These are phyloP conservation scores for Rana temporaria DNA, from an alignment of 2,113 vertebrate species.

Conservation along the genomic window DNA sequence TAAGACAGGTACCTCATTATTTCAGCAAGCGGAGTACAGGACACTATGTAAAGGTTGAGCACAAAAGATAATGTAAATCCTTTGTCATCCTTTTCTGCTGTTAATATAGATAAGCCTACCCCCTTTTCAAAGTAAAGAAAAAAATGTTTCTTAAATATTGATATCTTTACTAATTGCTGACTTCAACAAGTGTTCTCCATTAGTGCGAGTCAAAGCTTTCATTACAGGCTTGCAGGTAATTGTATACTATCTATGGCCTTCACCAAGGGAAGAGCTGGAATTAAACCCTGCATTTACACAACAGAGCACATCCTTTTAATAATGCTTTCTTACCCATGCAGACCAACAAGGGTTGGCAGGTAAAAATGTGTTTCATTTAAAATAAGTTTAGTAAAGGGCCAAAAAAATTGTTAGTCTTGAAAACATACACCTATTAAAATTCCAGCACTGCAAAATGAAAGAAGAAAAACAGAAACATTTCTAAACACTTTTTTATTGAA, in stretches of 20 bases:
- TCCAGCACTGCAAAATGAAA: conserved; percentile 58
- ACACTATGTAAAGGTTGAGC: conserved; percentile 59
- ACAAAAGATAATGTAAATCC: conserved; percentile 60
- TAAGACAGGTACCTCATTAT: conserved; percentile 72
- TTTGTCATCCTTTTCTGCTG: conserved; percentile 40
- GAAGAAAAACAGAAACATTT: neutral
- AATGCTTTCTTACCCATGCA: conserved; percentile 62
- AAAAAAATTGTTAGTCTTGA: conserved; percentile 51
- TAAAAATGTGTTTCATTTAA: conserved; percentile 62
- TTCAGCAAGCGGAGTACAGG: conserved; percentile 65
- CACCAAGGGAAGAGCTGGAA: conserved; percentile 58
- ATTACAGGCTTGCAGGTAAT: conserved; percentile 57
- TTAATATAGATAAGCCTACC: conserved; percentile 59
- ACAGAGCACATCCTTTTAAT: conserved; percentile 62
- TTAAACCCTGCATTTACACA: conserved; percentile 59
- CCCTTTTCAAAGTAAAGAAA: conserved; percentile 52
- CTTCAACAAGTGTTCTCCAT: conserved; percentile 62
- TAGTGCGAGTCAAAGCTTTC: conserved; percentile 57
- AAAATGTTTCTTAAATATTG: conserved; percentile 51
- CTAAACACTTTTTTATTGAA: neutral
- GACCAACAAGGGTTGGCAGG: conserved; percentile 59
- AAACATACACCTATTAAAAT: conserved; percentile 49
- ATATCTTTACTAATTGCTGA: conserved; percentile 57
- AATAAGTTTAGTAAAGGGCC: conserved; percentile 61
- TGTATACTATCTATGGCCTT: conserved; percentile 56